These are phyloP conservation scores for Hipposideros larvatus DNA, from an alignment of 2,797 vertebrate species.

Conservation along the genomic window DNA sequence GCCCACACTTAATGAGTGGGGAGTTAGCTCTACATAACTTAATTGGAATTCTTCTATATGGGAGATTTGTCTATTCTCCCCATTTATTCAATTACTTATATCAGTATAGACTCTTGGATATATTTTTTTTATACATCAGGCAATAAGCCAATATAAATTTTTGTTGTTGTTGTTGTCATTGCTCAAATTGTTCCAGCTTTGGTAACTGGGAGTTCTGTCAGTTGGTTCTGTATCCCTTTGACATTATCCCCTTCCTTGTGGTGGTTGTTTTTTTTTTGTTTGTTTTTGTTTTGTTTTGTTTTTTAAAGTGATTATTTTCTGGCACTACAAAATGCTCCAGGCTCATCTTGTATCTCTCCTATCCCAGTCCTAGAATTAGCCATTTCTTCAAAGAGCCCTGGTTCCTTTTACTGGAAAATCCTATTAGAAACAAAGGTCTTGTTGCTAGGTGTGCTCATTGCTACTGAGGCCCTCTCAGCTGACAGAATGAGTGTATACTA, in stretches of 20 bases:
- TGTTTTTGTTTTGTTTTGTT: neutral
- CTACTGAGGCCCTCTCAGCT: neutral
- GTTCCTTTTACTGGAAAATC: neutral
- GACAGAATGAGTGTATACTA: neutral
- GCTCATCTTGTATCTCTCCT: neutral
- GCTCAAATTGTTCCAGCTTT: neutral
- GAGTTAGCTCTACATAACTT: neutral
- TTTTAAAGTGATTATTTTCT: neutral
- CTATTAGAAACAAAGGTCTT: neutral
- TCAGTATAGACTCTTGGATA: neutral
- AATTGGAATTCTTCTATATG: neutral
- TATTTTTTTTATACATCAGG: neutral
- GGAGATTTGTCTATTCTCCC: neutral
- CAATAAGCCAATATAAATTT: neutral
- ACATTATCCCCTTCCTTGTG: neutral
- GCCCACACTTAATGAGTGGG: neutral
- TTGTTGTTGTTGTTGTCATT: neutral
- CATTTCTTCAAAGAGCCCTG: neutral
- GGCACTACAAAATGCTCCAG: neutral
- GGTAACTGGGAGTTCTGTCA: neutral
- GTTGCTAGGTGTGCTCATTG: neutral
- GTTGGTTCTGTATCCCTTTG: neutral
- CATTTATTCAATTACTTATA: neutral
- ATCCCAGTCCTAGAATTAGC: neutral
- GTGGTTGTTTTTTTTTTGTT: neutral